Evolutionary conservation across 1,140 invertebrate genomes (phyloP).

Genomic region (Cydia amplana): DNA sequence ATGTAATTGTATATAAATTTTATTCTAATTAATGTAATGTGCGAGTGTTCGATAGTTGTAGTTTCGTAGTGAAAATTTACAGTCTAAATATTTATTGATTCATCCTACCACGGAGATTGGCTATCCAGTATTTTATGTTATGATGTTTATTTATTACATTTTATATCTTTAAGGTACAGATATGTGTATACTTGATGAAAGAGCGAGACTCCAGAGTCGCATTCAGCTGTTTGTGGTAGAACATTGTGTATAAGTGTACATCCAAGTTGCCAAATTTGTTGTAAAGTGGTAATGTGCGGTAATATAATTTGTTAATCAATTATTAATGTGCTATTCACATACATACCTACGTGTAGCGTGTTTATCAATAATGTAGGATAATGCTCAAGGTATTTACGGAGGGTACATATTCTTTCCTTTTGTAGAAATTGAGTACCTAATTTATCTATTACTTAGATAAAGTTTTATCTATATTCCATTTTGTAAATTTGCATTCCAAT

Average conservation of each 20-base stretch:
- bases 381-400: constrained; percentile 74
- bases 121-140: constrained; percentile 29
- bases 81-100: constrained; percentile 44
- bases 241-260: constrained; percentile 59
- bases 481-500: constrained; percentile 69
- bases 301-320: constrained; percentile 62
- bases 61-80: constrained; percentile 60
- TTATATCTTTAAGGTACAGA: neutral
- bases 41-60: constrained; percentile 78
- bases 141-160: constrained; percentile 21
- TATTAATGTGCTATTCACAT: constrained; percentile 60
- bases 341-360: constrained; percentile 65
- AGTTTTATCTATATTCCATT: constrained; percentile 48
- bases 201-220: neutral
- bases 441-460: constrained; percentile 60
- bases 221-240: constrained; percentile 24
- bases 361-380: constrained; percentile 71
- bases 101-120: constrained; percentile 30
- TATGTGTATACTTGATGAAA: neutral
- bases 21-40: constrained; percentile 74
- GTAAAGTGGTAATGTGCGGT: constrained; percentile 60
- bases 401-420: constrained; percentile 65
- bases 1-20: constrained; percentile 76
- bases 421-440: constrained; percentile 62
- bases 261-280: constrained; percentile 75